Percentiles rank a stretch among this genome's conserved stretches.
Conservation (phyloP, 1,140 invertebrate genomes). For the Tetragnatha versicolor region DNA sequence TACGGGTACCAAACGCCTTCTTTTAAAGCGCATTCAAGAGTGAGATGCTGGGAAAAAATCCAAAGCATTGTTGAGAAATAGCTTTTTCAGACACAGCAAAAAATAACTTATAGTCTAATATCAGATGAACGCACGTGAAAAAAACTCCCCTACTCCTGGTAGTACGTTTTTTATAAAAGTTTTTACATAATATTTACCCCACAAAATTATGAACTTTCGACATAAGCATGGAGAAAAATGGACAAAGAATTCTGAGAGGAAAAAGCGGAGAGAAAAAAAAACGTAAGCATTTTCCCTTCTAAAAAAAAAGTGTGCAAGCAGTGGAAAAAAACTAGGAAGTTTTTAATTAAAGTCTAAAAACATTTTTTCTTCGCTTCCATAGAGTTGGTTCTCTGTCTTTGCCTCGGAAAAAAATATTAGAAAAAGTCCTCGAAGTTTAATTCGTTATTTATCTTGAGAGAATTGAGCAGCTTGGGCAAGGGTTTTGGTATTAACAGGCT, state of each 20-base stretch:
- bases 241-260: conserved; percentile 30
- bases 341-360: conserved; percentile 53
- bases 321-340: conserved; percentile 26
- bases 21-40: too few relatives aligned
- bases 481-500: conserved; percentile 18
- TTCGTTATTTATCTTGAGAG: conserved; percentile 46
- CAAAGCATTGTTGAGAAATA: too few relatives aligned
- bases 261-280: conserved; percentile 6
- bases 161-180: conserved; percentile 18
- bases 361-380: background rate
- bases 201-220: conserved; percentile 24
- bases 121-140: background rate
- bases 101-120: background rate
- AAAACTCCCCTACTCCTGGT: background rate
- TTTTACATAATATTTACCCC: conserved; percentile 30
- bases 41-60: too few relatives aligned
- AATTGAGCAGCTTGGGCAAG: conserved; percentile 16
- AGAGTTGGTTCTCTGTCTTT: background rate
- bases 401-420: background rate
- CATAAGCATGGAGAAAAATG: conserved; percentile 32
- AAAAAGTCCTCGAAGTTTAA: conserved; percentile 16
- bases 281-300: conserved; percentile 5
- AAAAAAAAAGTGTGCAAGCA: background rate
- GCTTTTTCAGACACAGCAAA: background rate
- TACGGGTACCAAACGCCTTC: too few relatives aligned